phyloP scores from a whole-genome alignment of 2,888 invertebrate species.

The Xylocampa areola region DNA sequence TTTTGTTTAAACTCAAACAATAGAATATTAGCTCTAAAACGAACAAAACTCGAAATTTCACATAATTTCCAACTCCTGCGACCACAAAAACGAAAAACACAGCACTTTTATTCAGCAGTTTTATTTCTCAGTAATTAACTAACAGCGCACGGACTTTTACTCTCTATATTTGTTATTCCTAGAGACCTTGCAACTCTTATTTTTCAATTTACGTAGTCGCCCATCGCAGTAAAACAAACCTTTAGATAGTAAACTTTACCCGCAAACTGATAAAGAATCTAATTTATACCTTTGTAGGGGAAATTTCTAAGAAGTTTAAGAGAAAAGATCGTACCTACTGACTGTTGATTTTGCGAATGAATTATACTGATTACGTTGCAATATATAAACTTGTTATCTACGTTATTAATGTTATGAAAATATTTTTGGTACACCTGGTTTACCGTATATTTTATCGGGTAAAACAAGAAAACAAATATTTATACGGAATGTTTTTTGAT shows the following conservation, averaged over 20 bases:
- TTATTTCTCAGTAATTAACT: constrained; percentile 8
- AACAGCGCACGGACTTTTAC: constrained; percentile 9
- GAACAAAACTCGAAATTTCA: neutral
- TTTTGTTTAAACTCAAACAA: neutral
- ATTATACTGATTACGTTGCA: constrained; percentile 64
- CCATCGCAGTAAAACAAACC: constrained; percentile 73
- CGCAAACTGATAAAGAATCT: constrained; percentile 78
- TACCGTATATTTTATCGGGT: constrained; percentile 22
- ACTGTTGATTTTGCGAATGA: constrained; percentile 66
- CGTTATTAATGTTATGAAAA: constrained; percentile 41
- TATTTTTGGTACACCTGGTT: constrained; percentile 35
- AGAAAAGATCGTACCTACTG: constrained; percentile 66
- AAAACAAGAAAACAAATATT: constrained; percentile 3
- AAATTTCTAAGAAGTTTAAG: constrained; percentile 68
- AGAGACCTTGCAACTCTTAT: constrained; percentile 50
- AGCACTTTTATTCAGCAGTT: neutral
- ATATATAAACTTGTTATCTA: constrained; percentile 57
- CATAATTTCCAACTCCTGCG: neutral
- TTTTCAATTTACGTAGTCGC: constrained; percentile 76
- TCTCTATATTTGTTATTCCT: constrained; percentile 19
- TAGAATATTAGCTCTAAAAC: neutral
- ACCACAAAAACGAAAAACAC: neutral
- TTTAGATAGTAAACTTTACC: constrained; percentile 74
- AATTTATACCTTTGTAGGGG: constrained; percentile 76
- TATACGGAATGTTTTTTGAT: neutral